phyloP scores from a whole-genome alignment of 2,797 vertebrate species.

The Squalus acanthias region DNA sequence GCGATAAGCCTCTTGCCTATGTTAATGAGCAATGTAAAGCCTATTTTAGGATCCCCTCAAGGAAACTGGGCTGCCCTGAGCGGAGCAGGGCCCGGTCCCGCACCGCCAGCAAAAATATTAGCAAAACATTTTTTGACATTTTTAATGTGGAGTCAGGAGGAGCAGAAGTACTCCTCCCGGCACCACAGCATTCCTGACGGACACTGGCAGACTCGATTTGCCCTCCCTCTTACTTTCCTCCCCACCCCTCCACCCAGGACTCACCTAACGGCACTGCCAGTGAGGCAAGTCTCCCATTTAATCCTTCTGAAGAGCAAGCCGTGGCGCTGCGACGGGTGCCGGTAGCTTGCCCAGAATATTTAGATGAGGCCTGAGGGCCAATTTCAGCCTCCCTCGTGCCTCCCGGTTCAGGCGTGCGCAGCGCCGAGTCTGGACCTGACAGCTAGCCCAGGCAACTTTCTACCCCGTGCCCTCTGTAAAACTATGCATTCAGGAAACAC shows the following conservation, averaged over 20 bases:
- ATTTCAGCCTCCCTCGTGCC: background rate
- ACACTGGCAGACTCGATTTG: background rate
- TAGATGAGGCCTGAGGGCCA: background rate
- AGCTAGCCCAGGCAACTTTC: background rate
- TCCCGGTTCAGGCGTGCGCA: background rate
- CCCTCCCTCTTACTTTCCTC: background rate
- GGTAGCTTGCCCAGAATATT: background rate
- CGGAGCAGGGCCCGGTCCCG: too few species aligned
- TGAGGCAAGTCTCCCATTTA: background rate
- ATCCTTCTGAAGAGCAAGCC: background rate
- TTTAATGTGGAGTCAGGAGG: background rate
- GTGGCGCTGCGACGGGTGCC: background rate
- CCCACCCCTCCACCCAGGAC: too few species aligned
- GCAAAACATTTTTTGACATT: too few species aligned
- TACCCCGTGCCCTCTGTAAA: background rate
- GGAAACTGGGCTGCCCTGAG: background rate
- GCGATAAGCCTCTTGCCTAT: background rate
- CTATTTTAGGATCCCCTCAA: background rate
- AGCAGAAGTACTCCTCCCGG: background rate
- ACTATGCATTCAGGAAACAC: background rate
- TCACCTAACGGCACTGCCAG: background rate
- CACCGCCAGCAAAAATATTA: background rate
- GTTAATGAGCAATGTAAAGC: background rate
- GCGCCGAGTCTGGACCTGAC: background rate
- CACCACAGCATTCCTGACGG: background rate